Evolutionary conservation across 2,797 vertebrate genomes (phyloP), one percentile per base, ranked within the genome.

Genomic region (Sarcophilus harrisii): DNA sequence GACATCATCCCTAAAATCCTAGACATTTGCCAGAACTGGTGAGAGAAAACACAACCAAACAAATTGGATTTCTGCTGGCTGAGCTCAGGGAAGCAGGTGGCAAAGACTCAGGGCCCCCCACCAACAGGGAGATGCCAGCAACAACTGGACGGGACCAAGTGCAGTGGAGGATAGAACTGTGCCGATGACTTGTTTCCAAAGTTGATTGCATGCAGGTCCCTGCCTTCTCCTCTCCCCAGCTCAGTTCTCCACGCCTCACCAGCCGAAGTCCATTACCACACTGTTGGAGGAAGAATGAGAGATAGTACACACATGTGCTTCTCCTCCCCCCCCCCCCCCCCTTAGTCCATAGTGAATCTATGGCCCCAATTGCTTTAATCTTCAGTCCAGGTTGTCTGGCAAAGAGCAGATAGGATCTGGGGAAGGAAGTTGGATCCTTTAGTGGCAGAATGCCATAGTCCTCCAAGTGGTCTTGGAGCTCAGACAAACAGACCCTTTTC

Each of bases 31-130:
- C 59, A 81, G n/a, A 93, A 81, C 59, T 93, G 54, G 66, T 81
- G 54, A 54, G n/a, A 60, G 92, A 57, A 93, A 93, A 57, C 28
- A 92, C 60, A 81, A 93, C 24, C 54, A 55, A 81, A 81, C 54
- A 81, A 38, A 93, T 93, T 93, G 54, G 92, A 87, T 87, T 87
- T 87, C 73, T 87, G 73, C 73, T 87, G 73, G 21, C 73, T 87
- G 73, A 49, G 38, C 73, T 87, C 21, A 87, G 73, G 73, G 73
- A 87, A 87, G 73, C 73, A 87, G 73, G 73, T 87, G 73, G 73
- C 73, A 49, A 27, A 87, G 73, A 87, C 73, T 87, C 38, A 45
- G 73, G 38, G 73, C 73, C 38, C 73, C 38, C 21, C 38, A 87
- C 73, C 38, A 87, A 87, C 27, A 38, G 73, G 73, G 73, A 87